A percentile compares a stretch with the other conserved stretches of the same genome.
Conservation (phyloP, 1,140 invertebrate species). For the Bradysia coprophila region DNA sequence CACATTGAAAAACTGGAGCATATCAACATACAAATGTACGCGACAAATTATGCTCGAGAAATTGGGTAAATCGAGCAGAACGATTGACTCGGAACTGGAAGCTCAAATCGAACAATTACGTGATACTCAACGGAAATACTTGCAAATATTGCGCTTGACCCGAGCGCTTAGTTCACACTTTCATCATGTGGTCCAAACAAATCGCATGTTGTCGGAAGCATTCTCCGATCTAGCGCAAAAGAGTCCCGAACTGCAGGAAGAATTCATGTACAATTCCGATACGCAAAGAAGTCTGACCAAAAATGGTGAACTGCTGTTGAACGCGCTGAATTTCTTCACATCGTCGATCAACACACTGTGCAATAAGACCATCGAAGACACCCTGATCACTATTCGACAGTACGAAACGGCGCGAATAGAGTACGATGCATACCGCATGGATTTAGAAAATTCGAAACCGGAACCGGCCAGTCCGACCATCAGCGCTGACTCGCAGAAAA, state of each 20-base stretch:
- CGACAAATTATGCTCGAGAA: conserved; percentile 89
- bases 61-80: conserved; percentile 80
- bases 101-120: conserved; percentile 77
- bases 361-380: conserved; percentile 95
- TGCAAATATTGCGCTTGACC: conserved; percentile 70
- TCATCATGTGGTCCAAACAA: conserved; percentile 72
- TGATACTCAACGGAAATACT: conserved; percentile 89
- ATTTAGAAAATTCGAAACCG: conserved; percentile 51
- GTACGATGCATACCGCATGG: conserved; percentile 91
- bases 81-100: conserved; percentile 65
- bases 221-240: conserved; percentile 90
- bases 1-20: conserved; percentile 84
- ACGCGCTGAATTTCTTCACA: conserved; percentile 89
- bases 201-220: conserved; percentile 33
- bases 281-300: conserved; percentile 84
- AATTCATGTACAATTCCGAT: conserved; percentile 90
- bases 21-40: conserved; percentile 94
- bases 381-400: conserved; percentile 76
- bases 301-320: conserved; percentile 82
- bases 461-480: conserved; percentile 38
- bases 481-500: conserved; percentile 61
- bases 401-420: conserved; percentile 89
- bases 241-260: conserved; percentile 84
- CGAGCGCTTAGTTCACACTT: conserved; percentile 72
- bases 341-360: conserved; percentile 88